Base-by-base conservation (phyloP, 2,888 invertebrate species). In the Heliconius cydno region DNA sequence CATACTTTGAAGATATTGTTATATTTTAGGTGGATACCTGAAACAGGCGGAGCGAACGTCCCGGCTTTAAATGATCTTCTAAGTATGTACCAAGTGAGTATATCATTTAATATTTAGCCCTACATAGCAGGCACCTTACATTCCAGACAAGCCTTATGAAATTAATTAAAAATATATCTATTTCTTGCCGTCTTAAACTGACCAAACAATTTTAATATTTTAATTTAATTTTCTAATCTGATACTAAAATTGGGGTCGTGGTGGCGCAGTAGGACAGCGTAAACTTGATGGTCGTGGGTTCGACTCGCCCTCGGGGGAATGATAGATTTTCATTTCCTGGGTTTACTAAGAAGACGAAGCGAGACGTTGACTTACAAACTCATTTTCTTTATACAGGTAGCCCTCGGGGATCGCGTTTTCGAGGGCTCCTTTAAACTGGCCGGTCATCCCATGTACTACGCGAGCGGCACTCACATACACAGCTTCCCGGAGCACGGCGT, bases 1-100 rank as follows among this genome's bases (percentile, higher is more conserved):
- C 5, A 30, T 9, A 10, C 13, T 46, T 12, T 46, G 5, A 63
- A 63, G 13, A 57, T 60, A 65, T 25, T 19, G 46, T 52, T 15
- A 30, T 13, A 34, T 57, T 83, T n/a, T 80, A 95, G 97, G 97
- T 98, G 98, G 98, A 97, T 98, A 95, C 98, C 98, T 0, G 98
- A 98, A 90, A 97, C 97, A 0, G 97, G 97, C 4, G 99, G 99
- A 1, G 96, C 98, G 2, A 99, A 99, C 91, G 96, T 99, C 72
- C 99, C 99, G 0, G 99, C 99, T 0, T 91, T 99, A 63, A 99
- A 99, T 90, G 98, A 98, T 87, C 94, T 99, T 19, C 93, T 99
- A 1, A 96, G 96, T 89, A 97, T 93, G 96, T 97, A 98, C 96
- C 97, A 97, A 84, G 97, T 99, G 80, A 83, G 83, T 77, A 41